Conservation (phyloP, 2,797 vertebrate species). For the Cottoperca gobio region DNA sequence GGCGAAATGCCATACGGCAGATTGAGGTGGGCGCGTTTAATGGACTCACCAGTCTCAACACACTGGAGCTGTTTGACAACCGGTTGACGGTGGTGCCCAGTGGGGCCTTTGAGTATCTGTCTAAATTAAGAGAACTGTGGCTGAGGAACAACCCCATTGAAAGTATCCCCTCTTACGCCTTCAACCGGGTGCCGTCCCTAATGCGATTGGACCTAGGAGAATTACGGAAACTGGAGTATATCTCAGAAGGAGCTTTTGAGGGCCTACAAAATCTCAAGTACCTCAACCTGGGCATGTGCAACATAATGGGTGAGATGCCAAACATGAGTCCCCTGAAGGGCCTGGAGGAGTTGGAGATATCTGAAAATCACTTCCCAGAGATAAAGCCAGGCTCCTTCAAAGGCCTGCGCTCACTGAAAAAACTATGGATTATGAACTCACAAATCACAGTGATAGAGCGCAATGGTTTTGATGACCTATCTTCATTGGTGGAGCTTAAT, state of each 20-base stretch:
- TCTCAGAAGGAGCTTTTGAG: slow-evolving; percentile 98
- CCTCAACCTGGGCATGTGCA: slow-evolving; percentile 98
- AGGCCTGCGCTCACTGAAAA: slow-evolving; percentile 92
- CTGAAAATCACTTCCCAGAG: slow-evolving; percentile 93
- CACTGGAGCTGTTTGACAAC: slow-evolving; percentile 98
- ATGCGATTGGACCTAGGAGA: slow-evolving; percentile 97
- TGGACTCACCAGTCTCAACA: slow-evolving; percentile 96
- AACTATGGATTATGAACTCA: slow-evolving; percentile 99
- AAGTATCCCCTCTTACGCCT: slow-evolving; percentile 98
- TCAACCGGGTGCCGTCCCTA: slow-evolving; percentile 97
- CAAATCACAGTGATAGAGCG: slow-evolving; percentile 94
- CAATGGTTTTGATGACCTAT: slow-evolving; percentile 95
- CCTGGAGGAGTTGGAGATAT: slow-evolving; percentile 97
- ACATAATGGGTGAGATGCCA: slow-evolving; percentile 95
- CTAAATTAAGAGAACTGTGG: slow-evolving; percentile 97
- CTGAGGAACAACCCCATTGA: slow-evolving; percentile 98
- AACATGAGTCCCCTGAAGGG: slow-evolving; percentile 93
- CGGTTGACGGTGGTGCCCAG: slow-evolving; percentile 96
- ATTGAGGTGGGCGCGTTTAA: slow-evolving; percentile 99
- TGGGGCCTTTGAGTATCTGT: slow-evolving; percentile 97
- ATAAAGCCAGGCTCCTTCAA: slow-evolving; percentile 95
- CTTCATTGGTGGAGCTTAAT: slow-evolving; percentile 95
- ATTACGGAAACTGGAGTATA: slow-evolving; percentile 96
- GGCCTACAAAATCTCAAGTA: slow-evolving; percentile 98
- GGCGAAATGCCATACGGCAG: slow-evolving; percentile 96